Percentiles rank a stretch among this genome's conserved stretches.
Conservation (phyloP, 2,797 vertebrate genomes). For the Orientallactaga sibirica region DNA sequence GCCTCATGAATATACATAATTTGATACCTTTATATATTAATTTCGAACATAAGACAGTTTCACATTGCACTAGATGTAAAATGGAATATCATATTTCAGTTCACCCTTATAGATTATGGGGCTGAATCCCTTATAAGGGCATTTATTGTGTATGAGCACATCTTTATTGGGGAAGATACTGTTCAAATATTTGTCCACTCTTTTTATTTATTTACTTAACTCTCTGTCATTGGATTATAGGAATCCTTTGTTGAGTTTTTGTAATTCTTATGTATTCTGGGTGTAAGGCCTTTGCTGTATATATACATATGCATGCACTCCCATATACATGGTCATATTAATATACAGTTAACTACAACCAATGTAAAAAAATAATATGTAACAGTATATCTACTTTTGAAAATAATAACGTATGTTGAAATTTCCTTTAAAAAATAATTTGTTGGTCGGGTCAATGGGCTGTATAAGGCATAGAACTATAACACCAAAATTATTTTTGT, state of each 20-base stretch:
- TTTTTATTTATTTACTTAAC: slow-evolving; percentile 49
- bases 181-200: not conserved
- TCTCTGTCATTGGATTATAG: not conserved
- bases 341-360: not conserved
- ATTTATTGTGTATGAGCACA: not conserved
- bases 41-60: not conserved
- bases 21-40: not conserved
- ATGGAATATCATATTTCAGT: not conserved
- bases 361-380: slow-evolving; percentile 44
- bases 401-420: not conserved
- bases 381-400: not conserved
- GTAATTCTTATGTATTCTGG: not conserved
- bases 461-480: not conserved
- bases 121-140: not conserved
- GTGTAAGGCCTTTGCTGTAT: not conserved
- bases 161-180: not conserved
- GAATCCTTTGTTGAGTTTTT: not conserved
- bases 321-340: not conserved
- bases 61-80: not conserved
- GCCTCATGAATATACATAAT: not conserved
- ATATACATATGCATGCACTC: not conserved
- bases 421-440: not conserved
- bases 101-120: not conserved
- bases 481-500: slow-evolving; percentile 37
- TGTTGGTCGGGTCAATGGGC: not conserved